A percentile compares a stretch with the other conserved stretches of the same genome.
Conservation (phyloP, 2,797 vertebrate species). For the Enteromius viviparus region DNA sequence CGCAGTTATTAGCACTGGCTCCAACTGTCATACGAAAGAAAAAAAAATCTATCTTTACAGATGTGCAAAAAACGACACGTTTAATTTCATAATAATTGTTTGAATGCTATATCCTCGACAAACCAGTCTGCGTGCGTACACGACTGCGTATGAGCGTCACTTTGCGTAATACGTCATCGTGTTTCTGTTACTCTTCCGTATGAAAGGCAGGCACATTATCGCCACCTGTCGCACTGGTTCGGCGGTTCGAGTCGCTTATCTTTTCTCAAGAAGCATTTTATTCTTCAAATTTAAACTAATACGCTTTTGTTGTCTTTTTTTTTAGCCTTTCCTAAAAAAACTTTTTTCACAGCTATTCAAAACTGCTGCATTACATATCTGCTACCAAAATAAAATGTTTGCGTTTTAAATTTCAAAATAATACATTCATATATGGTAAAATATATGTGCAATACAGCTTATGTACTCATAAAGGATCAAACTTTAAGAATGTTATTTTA, state of each 20-base stretch:
- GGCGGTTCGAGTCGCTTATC: not conserved
- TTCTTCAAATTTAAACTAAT: not conserved
- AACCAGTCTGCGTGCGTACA: not conserved
- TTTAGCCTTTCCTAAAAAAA: not conserved
- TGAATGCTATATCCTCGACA: not conserved
- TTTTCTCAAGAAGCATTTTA: not conserved
- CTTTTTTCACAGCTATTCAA: not conserved
- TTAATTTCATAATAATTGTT: slow-evolving; percentile 2
- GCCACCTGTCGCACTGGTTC: slow-evolving; percentile 1
- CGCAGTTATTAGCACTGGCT: not conserved
- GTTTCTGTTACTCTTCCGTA: not conserved
- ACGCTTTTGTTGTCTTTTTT: not conserved
- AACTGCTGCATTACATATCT: not conserved
- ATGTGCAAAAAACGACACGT: not conserved
- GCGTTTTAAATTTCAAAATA: no score
- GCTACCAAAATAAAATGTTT: no score
- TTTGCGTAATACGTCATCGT: slow-evolving; percentile 1
- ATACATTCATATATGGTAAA: not conserved
- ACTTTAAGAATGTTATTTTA: not conserved
- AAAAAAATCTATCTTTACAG: not conserved
- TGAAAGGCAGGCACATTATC: not conserved
- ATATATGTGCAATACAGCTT: not conserved
- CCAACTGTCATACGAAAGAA: not conserved
- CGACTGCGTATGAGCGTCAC: not conserved
- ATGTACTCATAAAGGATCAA: not conserved